These are phyloP conservation scores for Hesperia comma DNA, from an alignment of 2,888 invertebrate genomes.

Conservation along the genomic window DNA sequence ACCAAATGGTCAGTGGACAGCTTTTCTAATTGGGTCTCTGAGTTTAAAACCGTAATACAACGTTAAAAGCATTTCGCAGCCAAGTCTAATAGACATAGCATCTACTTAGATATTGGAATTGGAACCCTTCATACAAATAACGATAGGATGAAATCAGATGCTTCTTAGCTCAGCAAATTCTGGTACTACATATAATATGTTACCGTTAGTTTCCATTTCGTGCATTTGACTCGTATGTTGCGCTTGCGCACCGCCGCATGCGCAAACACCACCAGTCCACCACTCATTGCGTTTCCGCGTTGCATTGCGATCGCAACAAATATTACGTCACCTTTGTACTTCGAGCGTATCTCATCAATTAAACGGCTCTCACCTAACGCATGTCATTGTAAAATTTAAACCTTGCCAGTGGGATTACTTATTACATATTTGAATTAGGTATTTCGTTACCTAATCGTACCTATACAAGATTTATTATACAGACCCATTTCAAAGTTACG, in stretches of 20 bases:
- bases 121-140: no score
- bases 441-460: conserved; percentile 40
- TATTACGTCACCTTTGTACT: conserved; percentile 38
- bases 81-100: no score
- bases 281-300: conserved; percentile 25
- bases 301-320: conserved; percentile 19
- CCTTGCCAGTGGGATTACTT: conserved; percentile 26
- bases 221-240: no score
- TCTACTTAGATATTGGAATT: no score
- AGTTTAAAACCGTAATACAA: no score
- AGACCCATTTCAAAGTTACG: conserved; percentile 6
- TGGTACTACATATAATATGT: no score
- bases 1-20: not conserved
- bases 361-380: conserved; percentile 37
- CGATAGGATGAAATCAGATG: no score
- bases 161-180: no score
- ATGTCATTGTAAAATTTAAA: conserved; percentile 41
- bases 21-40: not conserved
- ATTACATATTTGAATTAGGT: conserved; percentile 38
- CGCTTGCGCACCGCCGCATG: not conserved
- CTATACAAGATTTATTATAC: conserved; percentile 28
- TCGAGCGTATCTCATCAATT: conserved; percentile 37
- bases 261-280: conserved; percentile 9
- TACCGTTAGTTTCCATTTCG: no score
- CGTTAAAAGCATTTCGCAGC: no score